phyloP scores from a whole-genome alignment of 2,797 vertebrate genomes.

The Spondyliosoma cantharus region DNA sequence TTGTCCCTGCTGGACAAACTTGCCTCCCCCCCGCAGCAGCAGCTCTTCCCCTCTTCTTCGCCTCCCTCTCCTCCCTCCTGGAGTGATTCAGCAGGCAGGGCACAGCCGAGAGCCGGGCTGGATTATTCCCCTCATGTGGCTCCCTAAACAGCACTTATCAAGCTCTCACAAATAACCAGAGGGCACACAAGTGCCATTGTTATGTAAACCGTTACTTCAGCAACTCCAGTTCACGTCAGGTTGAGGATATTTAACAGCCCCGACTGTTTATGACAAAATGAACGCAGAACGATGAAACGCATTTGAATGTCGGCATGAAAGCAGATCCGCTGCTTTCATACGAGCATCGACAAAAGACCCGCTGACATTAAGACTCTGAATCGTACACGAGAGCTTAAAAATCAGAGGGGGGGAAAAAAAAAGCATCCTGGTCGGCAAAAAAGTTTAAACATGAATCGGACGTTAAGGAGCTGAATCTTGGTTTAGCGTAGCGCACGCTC shows the following conservation, averaged over 20 bases:
- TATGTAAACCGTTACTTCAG: conserved; percentile 48
- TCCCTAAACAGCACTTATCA: conserved; percentile 63
- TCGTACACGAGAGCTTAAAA: conserved; percentile 2
- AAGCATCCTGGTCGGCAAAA: not conserved
- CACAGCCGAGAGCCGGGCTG: conserved; percentile 22
- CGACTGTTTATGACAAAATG: conserved; percentile 5
- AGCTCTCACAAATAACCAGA: conserved; percentile 63
- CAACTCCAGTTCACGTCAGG: conserved; percentile 34
- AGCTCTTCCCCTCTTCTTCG: not conserved
- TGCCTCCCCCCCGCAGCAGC: conserved; percentile 28
- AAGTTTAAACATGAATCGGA: conserved; percentile 5
- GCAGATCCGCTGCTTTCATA: not conserved
- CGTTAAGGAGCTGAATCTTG: not conserved
- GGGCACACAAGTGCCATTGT: conserved; percentile 50
- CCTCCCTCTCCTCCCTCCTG: not conserved
- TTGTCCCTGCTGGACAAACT: conserved; percentile 52
- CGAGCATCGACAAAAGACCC: not conserved
- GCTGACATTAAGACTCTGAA: not conserved
- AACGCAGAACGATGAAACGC: not conserved
- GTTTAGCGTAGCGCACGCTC: not conserved
- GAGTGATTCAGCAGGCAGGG: conserved; percentile 47
- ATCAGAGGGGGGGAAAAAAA: no score
- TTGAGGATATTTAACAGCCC: conserved; percentile 27
- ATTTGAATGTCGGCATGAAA: not conserved
- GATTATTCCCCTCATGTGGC: conserved; percentile 42